phyloP scores from a whole-genome alignment of 2,113 vertebrate genomes.

The Cisticola juncidis region DNA sequence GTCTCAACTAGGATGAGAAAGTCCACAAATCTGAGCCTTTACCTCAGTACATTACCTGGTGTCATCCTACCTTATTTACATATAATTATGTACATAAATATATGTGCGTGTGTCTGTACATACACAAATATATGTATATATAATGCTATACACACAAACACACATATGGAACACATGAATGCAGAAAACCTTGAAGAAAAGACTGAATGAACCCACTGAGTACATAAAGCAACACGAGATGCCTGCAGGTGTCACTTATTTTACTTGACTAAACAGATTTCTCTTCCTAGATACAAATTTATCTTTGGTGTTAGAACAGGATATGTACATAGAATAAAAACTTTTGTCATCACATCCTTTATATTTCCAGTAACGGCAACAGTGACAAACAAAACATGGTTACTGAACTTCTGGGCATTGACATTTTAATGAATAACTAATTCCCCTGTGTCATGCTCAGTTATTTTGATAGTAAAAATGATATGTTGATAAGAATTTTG shows the following conservation, averaged over 20 bases:
- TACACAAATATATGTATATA: not conserved
- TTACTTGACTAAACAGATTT: not conserved
- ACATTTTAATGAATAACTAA: conserved; percentile 1
- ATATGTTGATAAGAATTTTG: not conserved
- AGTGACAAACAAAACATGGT: conserved; percentile 9
- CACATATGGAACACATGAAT: not conserved
- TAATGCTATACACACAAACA: not conserved
- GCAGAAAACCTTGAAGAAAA: not conserved
- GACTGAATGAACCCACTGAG: not conserved
- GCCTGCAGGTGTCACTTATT: not conserved
- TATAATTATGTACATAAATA: not conserved
- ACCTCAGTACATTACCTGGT: not conserved
- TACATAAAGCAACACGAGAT: not conserved
- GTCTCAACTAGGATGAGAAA: not conserved
- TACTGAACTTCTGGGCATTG: conserved; percentile 58
- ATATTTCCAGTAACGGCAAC: conserved; percentile 57
- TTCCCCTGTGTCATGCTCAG: not conserved
- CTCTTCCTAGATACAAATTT: not conserved
- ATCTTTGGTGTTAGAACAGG: conserved; percentile 24
- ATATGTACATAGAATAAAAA: conserved; percentile 16
- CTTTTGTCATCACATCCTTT: conserved; percentile 42
- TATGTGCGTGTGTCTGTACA: not conserved
- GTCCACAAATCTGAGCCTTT: not conserved
- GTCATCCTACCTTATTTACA: not conserved
- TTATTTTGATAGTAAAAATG: not conserved